Evolutionary conservation across 2,113 vertebrate genomes (phyloP).

Genomic region (Gallinago undulata): DNA sequence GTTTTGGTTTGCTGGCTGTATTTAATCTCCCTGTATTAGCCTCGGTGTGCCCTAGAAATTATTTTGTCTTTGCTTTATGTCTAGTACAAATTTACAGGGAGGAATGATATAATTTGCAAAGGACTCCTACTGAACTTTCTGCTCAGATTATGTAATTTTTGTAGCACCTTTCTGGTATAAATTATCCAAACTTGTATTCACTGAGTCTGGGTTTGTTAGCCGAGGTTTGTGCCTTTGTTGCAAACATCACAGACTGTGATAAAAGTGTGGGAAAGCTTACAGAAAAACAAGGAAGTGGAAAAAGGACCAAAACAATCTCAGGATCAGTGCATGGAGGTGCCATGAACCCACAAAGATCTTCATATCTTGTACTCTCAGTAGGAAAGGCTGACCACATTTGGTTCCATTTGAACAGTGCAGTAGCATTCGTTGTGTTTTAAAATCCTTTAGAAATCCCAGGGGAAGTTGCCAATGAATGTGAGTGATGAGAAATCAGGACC

Average conservation of each 20-base stretch:
- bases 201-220: background rate
- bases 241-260: background rate
- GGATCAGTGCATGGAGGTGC: background rate
- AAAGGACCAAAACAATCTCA: background rate
- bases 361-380: rapidly evolving
- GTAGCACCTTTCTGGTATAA: background rate
- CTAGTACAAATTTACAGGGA: background rate
- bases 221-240: background rate
- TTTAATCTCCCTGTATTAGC: background rate
- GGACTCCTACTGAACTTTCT: background rate
- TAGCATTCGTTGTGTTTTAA: background rate
- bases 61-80: slow-evolving; percentile 11
- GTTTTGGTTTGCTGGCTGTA: background rate
- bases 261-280: background rate
- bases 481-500: background rate
- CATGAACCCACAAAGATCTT: background rate
- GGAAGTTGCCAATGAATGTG: background rate
- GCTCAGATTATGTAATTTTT: background rate
- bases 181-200: background rate
- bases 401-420: background rate
- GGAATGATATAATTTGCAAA: background rate
- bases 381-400: background rate
- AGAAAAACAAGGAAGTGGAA: background rate
- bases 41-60: background rate
- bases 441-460: background rate